Conservation (phyloP, 2,113 vertebrate species). For the Strix aluco region DNA sequence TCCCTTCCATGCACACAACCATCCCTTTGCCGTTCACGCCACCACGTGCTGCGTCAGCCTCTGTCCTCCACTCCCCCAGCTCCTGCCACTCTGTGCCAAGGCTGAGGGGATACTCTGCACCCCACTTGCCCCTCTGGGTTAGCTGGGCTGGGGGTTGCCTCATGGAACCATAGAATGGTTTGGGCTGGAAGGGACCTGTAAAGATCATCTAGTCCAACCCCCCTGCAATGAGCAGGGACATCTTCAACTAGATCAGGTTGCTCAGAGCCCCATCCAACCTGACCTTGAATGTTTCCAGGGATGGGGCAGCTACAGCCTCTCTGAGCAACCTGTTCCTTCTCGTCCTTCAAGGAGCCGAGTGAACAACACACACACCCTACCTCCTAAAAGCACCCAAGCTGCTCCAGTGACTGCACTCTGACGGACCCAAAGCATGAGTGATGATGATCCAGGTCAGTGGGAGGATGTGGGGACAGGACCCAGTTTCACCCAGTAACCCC, state of each 20-base stretch:
- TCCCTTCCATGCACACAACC: not conserved
- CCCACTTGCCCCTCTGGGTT: not conserved
- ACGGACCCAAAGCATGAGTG: not conserved
- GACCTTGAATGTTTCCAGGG: not conserved
- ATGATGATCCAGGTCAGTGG: not conserved
- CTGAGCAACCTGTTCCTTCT: not conserved
- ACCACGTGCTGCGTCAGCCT: fast-evolving
- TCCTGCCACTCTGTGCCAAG: fast-evolving
- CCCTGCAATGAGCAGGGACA: not conserved
- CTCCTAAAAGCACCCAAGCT: not conserved
- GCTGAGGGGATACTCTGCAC: fast-evolving
- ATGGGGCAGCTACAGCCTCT: not conserved
- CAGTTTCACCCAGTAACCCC: not conserved
- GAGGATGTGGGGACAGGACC: not conserved
- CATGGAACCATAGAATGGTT: not conserved
- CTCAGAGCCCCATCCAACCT: not conserved
- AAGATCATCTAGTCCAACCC: not conserved
- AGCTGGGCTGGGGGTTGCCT: not conserved
- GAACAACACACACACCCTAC: not conserved
- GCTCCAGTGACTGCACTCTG: not conserved
- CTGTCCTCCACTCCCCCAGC: not conserved
- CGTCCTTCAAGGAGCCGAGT: not conserved
- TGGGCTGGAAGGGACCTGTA: not conserved
- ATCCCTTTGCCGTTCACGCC: not conserved
- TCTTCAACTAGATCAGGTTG: fast-evolving